Conservation (phyloP, 2,113 vertebrate species). For the Nycticebus coucang region DNA sequence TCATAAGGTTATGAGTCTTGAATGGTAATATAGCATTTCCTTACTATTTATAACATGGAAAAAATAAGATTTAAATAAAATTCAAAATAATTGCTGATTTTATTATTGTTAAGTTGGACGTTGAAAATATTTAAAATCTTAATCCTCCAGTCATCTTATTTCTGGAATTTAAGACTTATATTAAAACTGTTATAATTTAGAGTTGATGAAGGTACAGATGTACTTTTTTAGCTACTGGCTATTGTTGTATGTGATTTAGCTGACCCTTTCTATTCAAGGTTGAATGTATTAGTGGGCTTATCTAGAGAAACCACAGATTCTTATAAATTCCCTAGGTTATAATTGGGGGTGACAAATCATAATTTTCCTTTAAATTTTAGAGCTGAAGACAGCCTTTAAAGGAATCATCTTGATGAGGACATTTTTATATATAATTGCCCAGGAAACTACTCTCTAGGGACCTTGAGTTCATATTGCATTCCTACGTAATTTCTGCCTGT, state of each 20-base stretch:
- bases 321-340: slow-evolving; percentile 47
- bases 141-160: not conserved
- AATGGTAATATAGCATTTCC: not conserved
- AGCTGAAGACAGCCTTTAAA: slow-evolving; percentile 51
- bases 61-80: not conserved
- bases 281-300: slow-evolving; percentile 27
- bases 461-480: slow-evolving; percentile 59
- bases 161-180: not conserved
- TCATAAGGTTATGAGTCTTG: not conserved
- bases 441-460: slow-evolving; percentile 66
- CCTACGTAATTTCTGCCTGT: slow-evolving; percentile 52
- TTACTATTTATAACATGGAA: slow-evolving; percentile 14
- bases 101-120: not conserved
- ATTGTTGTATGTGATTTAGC: slow-evolving; percentile 1
- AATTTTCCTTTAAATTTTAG: slow-evolving; percentile 59
- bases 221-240: not conserved
- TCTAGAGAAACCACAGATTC: slow-evolving; percentile 20
- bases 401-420: slow-evolving; percentile 62
- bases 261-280: slow-evolving; percentile 20
- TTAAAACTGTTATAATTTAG: slow-evolving; percentile 5
- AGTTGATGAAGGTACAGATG: slow-evolving; percentile 34
- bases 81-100: not conserved
- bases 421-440: slow-evolving; percentile 74
- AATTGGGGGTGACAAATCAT: slow-evolving; percentile 61
- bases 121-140: slow-evolving; percentile 4